Evolutionary conservation across 2,797 vertebrate genomes (phyloP), one percentile per base, ranked within the genome.

Genomic region (Steatocranus sp.): DNA sequence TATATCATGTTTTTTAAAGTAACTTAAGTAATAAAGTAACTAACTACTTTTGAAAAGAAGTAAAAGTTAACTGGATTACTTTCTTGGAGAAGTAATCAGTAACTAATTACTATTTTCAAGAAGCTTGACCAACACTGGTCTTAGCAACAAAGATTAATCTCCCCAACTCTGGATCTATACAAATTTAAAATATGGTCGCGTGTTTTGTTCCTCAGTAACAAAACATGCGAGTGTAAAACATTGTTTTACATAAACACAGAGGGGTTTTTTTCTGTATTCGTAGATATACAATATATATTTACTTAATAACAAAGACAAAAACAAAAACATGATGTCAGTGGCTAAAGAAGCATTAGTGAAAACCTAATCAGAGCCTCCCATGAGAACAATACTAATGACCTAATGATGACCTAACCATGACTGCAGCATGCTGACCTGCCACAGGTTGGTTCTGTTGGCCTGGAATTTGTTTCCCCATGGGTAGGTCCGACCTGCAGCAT

Each of bases 391-490:
- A 36, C 8, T 66, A 38, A 75, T 74, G 51, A 41, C 32, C 56
- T 61, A 11, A 61, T n/a, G 20, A n/a, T 32, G 14, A n/a, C 11
- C 14, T n/a, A 38, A 53, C 23, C 6, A 17, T 50, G 10, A 58
- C 5, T 34, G 15, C 17, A 41, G 8, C 2, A 8, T 7, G 4
- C 95, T 87, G 36, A 94, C 98, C 98, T 99, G 98, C 98, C 98
- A 99, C 58, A 99, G 94, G 91, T 99, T 99, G 83, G 95, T 97
- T 80, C 98, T 97, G 91, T 98, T 98, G 14, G 86, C 83, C 92
- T 97, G 96, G 88, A 98, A 99, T 86, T 95, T 97, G 95, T 98
- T 98, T 63, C 99, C 98, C 98, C 98, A 99, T 0, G 99, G 98
- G 92, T 98, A 99, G 8, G 88, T 82, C 88, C 97, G 97, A 87